phyloP scores from a whole-genome alignment of 2,113 vertebrate species.

The Acanthisitta chloris region DNA sequence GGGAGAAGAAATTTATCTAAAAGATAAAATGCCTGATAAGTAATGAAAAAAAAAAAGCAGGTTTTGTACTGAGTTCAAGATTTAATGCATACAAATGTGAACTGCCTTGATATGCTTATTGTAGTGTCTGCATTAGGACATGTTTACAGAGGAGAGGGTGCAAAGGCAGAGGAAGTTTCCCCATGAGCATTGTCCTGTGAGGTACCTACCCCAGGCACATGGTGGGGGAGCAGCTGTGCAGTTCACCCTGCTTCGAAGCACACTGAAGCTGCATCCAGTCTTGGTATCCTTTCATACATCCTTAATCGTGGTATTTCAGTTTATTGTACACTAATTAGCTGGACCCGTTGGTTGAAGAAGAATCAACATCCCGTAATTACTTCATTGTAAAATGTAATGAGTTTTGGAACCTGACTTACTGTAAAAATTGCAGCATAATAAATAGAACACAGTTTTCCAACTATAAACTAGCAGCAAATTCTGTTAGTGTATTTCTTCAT shows the following conservation, averaged over 20 bases:
- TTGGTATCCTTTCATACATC: slow-evolving; percentile 32
- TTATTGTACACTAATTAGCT: slow-evolving; percentile 76
- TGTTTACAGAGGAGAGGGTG: neutral
- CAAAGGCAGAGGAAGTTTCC: neutral
- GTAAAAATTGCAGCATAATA: slow-evolving; percentile 76
- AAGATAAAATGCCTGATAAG: slow-evolving; percentile 32
- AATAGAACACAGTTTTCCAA: slow-evolving; percentile 76
- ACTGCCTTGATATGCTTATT: neutral
- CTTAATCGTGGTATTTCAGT: slow-evolving; percentile 64
- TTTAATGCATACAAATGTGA: neutral
- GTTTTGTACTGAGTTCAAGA: neutral
- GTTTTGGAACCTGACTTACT: slow-evolving; percentile 69
- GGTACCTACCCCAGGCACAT: neutral
- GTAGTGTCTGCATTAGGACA: neutral
- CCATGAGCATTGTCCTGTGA: neutral
- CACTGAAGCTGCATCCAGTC: neutral
- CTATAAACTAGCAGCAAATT: slow-evolving; percentile 81
- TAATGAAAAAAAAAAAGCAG: slow-evolving; percentile 34
- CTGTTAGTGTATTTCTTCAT: slow-evolving; percentile 84
- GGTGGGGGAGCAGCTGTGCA: neutral
- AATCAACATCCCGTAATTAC: slow-evolving; percentile 75
- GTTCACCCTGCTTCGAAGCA: neutral
- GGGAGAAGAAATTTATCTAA: slow-evolving; percentile 6
- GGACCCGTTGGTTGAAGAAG: slow-evolving; percentile 70
- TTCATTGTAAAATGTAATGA: slow-evolving; percentile 79